Percentiles rank a stretch among this genome's conserved stretches.
Conservation (phyloP, 2,888 invertebrate genomes). For the Ophioninae sp. region DNA sequence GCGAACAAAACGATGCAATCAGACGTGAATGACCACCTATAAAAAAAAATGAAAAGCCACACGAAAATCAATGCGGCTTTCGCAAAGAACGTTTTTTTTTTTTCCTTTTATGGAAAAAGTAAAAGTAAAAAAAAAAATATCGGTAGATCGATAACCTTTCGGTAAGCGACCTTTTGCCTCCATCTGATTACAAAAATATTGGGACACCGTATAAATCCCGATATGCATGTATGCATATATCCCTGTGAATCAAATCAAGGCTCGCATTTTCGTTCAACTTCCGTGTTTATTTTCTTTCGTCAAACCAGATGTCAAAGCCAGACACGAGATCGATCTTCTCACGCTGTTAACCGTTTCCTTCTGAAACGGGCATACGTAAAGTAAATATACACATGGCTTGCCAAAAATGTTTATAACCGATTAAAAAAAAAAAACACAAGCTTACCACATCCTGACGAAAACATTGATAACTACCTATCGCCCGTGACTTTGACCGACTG, state of each 20-base stretch:
- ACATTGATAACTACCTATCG: background rate
- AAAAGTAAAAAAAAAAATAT: constrained; percentile 19
- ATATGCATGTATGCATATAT: background rate
- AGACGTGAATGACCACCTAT: constrained; percentile 9
- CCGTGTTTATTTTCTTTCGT: background rate
- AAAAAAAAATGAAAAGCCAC: constrained; percentile 20
- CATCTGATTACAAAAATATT: background rate
- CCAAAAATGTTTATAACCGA: background rate
- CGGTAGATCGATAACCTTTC: constrained; percentile 39
- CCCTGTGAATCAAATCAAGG: background rate
- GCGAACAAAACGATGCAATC: background rate
- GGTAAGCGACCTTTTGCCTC: constrained; percentile 44
- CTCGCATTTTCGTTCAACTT: background rate
- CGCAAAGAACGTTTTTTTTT: background rate
- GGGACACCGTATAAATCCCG: background rate
- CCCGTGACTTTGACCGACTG: no score
- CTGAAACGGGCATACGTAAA: background rate
- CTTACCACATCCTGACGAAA: no score
- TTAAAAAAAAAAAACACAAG: background rate
- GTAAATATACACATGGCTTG: background rate
- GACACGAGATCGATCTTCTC: background rate
- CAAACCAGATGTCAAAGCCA: background rate
- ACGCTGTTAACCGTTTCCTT: background rate
- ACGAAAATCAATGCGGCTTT: background rate
- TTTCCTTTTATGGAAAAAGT: background rate